Base-by-base conservation (phyloP, 2,113 vertebrate genomes). In the Menidia beryllina region DNA sequence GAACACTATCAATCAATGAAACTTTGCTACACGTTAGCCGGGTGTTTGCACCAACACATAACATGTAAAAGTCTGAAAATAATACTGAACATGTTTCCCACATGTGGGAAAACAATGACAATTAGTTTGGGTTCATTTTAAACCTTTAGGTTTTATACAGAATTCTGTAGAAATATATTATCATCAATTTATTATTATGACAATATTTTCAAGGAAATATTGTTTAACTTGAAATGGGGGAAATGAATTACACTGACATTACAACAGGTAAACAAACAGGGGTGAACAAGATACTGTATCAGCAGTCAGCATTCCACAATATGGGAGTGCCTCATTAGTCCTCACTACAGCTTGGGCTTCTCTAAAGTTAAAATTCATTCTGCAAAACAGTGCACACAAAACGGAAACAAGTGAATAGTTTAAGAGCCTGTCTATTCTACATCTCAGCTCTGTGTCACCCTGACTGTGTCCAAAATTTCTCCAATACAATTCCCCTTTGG, bases 251-350 rank as follows among this genome's bases (percentile, higher is more conserved):
- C 17, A 10, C 34, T 45, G 53, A 30, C 36, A 24, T 47, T 25
- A 41, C 26, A 62, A 65, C 5, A 73, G 11, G 27, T 77, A 86
- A 83, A 88, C 77, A 63, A 69, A 60, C 57, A 56, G 51, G 68
- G 61, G 65, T 81, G 71, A 86, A 83, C 74, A 74, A 38, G 8
- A 56, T 21, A n/a, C n/a, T n/a, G n/a, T n/a, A 43, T 75, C 38
- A 34, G 38, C 55, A 55, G 53, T 55, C 56, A 55, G 43, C 82
- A 77, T 90, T 81, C 82, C 88, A 67, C 47, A 63, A 43, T 7
- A 67, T 49, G 68, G 75, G 39, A 36, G 77, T 39, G 54, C 62
- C 49, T 36, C 36, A 43, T 62, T 71, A 26, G 20, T 21, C 34
- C 14, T 70, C 34, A 27, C 21, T 21, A 59, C 12, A 69, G 39